Conservation (phyloP, 30 jellyfish, hydroid and myxozoan species). For the Aurelia aurita region DNA sequence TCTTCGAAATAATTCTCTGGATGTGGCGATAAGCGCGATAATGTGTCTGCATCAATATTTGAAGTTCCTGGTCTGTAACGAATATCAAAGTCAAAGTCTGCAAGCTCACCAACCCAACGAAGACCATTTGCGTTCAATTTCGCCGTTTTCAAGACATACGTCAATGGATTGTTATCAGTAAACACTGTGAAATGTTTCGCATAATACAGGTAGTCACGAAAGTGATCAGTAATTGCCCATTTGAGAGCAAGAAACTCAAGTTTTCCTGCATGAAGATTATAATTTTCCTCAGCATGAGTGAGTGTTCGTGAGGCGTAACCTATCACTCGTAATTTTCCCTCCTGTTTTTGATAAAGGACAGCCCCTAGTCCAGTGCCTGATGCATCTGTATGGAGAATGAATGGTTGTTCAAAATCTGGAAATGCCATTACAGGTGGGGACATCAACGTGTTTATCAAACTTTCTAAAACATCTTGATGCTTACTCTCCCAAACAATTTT, state of each 20-base stretch:
- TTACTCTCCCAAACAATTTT: not conserved
- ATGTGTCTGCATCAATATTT: too few relatives aligned
- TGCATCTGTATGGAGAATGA: not conserved
- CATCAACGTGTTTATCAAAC: slow-evolving; percentile 11
- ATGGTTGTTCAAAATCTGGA: slow-evolving; percentile 25
- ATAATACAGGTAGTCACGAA: slow-evolving; percentile 14
- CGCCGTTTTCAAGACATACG: slow-evolving; percentile 15
- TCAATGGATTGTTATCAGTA: slow-evolving; percentile 41
- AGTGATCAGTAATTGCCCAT: slow-evolving; percentile 35
- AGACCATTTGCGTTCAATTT: slow-evolving; percentile 6
- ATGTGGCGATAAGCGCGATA: too few relatives aligned
- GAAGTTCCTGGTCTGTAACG: too few relatives aligned
- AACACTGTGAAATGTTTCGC: slow-evolving; percentile 22
- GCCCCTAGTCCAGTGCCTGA: slow-evolving; percentile 27
- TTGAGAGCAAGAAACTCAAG: slow-evolving; percentile 31
- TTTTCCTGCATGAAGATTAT: slow-evolving; percentile 10
- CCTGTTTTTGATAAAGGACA: slow-evolving; percentile 12
- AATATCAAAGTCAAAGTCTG: too few relatives aligned
- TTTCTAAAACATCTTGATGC: not conserved
- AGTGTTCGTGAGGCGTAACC: slow-evolving; percentile 31
- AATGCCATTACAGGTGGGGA: slow-evolving; percentile 33
- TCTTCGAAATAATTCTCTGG: too few relatives aligned
- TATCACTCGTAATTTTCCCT: slow-evolving; percentile 3
- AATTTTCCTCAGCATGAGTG: slow-evolving; percentile 21
- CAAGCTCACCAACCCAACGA: slow-evolving; percentile 3